phyloP scores from a whole-genome alignment of 1,140 invertebrate genomes.

The Halesus radiatus region DNA sequence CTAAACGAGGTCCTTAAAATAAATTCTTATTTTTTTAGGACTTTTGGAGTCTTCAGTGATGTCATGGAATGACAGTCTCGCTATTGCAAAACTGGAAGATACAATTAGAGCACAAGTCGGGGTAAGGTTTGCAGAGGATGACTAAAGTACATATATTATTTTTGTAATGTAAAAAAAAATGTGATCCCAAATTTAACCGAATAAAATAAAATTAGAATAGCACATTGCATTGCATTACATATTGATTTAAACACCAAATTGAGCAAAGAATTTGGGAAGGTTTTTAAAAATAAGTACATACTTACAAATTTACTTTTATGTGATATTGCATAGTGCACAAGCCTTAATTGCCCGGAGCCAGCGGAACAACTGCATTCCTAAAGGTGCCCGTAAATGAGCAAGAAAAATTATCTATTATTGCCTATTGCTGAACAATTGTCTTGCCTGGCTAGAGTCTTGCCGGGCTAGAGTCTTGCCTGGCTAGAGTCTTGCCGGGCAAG shows the following conservation, averaged over 20 bases:
- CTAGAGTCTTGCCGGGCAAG: no score
- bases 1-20: not conserved
- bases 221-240: not conserved
- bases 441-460: no score
- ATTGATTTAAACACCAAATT: not conserved
- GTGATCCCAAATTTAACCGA: not conserved
- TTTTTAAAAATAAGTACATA: no score
- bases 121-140: slow-evolving; percentile 73
- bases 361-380: no score
- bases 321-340: no score
- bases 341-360: no score
- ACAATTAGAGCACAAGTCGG: slow-evolving; percentile 77
- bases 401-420: no score
- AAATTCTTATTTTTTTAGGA: slow-evolving; percentile 62
- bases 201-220: not conserved
- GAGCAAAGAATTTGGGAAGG: no score
- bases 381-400: no score
- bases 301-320: no score
- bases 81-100: slow-evolving; percentile 77
- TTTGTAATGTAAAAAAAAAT: not conserved
- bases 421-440: no score
- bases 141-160: slow-evolving; percentile 35
- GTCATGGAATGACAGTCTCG: slow-evolving; percentile 72
- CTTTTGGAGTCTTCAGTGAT: slow-evolving; percentile 74
- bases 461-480: no score